Percentiles rank a stretch among this genome's conserved stretches.
These are phyloP conservation scores for Paraescarpia echinospica DNA, from an alignment of 1,140 invertebrate genomes.

Conservation along the genomic window DNA sequence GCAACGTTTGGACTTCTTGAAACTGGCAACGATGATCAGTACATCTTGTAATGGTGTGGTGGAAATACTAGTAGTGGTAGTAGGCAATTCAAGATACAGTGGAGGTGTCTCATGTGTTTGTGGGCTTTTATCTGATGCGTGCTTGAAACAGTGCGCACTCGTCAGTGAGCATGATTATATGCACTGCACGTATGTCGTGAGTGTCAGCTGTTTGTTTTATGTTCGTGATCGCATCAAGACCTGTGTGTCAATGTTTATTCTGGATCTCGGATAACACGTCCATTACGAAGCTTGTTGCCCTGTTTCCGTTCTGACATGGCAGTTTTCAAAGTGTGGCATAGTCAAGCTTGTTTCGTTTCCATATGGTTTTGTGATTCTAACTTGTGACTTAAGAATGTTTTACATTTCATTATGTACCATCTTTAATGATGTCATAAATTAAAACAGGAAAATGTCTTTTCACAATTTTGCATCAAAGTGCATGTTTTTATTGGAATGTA, in stretches of 20 bases:
- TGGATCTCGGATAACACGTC: neutral
- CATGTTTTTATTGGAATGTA: neutral
- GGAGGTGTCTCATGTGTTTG: neutral
- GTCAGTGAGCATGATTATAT: neutral
- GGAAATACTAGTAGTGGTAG: neutral
- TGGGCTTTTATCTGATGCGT: neutral
- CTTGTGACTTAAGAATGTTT: neutral
- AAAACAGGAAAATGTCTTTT: neutral
- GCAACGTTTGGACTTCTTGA: neutral
- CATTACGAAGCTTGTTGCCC: neutral
- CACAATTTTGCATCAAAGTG: neutral
- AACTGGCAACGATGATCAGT: neutral
- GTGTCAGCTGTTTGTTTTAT: conserved; percentile 1
- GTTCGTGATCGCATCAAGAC: neutral
- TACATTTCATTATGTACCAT: neutral
- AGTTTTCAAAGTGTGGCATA: neutral
- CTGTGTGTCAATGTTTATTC: neutral
- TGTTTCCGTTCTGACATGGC: neutral
- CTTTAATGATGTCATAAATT: neutral
- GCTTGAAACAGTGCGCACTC: neutral
- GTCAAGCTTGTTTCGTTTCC: neutral
- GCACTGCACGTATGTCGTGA: neutral
- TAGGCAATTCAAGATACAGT: too few relatives aligned
- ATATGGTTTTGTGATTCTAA: neutral
- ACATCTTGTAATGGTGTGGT: neutral